These are phyloP conservation scores for Phortica variegata DNA, from an alignment of 1,140 invertebrate genomes.

Conservation along the genomic window DNA sequence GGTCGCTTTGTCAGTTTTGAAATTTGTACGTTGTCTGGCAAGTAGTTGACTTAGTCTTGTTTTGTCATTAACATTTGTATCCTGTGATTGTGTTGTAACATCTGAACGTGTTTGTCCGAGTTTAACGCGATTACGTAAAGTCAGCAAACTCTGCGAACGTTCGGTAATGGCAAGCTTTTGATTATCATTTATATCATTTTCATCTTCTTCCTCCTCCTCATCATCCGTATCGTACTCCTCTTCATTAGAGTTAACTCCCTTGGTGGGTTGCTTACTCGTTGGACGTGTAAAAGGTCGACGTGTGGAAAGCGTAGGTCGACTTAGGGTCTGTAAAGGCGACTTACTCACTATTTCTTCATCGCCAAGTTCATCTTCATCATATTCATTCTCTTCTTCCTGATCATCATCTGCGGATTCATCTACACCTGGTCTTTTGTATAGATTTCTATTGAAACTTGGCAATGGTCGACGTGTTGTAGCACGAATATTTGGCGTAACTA, in stretches of 20 bases:
- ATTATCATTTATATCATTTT: neutral
- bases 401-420: conserved; percentile 15
- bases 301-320: too few species aligned
- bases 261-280: too few species aligned
- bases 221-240: neutral
- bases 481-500: conserved; percentile 15
- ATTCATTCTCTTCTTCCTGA: conserved; percentile 17
- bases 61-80: neutral
- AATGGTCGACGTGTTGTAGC: conserved; percentile 27
- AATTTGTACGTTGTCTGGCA: conserved; percentile 24
- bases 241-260: too few species aligned
- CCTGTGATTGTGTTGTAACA: neutral
- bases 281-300: too few species aligned
- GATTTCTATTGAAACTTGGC: conserved; percentile 29
- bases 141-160: neutral
- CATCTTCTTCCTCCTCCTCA: conserved; percentile 13
- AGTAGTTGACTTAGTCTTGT: conserved; percentile 25
- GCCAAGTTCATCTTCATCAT: conserved; percentile 11
- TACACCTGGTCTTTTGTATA: conserved; percentile 15
- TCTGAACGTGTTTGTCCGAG: too few species aligned
- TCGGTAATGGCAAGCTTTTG: neutral
- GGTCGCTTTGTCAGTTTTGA: conserved; percentile 3
- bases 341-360: too few species aligned
- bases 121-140: too few species aligned
- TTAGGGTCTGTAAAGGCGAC: too few species aligned